Evolutionary conservation across 2,113 vertebrate species (phyloP), one percentile per base, ranked within the genome.

Genomic region (Jacana jacana): DNA sequence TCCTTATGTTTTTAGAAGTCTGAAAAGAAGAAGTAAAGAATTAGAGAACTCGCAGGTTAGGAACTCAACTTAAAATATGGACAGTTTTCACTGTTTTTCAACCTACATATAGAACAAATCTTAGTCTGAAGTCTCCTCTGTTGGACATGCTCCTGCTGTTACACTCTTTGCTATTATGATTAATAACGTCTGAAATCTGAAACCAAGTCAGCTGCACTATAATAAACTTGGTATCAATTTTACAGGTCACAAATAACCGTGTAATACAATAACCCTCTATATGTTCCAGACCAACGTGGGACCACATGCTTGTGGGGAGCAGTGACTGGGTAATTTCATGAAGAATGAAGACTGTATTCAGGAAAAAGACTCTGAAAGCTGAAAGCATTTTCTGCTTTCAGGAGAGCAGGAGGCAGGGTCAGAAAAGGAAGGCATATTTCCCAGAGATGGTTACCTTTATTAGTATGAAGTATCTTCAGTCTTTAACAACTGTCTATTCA

Each of bases 221-320:
- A 97, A 96, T 96, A 97, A 96, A 95, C 90, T 96, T 96, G 93
- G 91, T 97, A 97, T 97, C 96, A 97, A 95, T 97, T 96, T 97
- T 97, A 97, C 95, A 96, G 97, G 97, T 96, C 95, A 96, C 96
- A 97, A 97, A 96, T 95, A 97, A 92, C 95, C 88, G 80, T 97
- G 97, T 97, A 97, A 97, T 96, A 96, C 88, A 97, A 97, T 97
- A 97, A 96, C 96, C 77, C 65, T 96, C 66, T 94, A 81, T 82
- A 78, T 78, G 69, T 91, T 96, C 93, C 95, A 96, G 95, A 97
- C 79, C 70, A 58, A 68, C 7, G 0, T 76, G 86, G 63, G 88
- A 95, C 88, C 91, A 91, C 72, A 91, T 96, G 82, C 48, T 91
- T 91, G 85, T 66, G 48, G 70, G 60, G 70, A 93, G 82, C 73